Evolutionary conservation across 2,113 vertebrate species (phyloP).

Genomic region (Nothocercus julius): DNA sequence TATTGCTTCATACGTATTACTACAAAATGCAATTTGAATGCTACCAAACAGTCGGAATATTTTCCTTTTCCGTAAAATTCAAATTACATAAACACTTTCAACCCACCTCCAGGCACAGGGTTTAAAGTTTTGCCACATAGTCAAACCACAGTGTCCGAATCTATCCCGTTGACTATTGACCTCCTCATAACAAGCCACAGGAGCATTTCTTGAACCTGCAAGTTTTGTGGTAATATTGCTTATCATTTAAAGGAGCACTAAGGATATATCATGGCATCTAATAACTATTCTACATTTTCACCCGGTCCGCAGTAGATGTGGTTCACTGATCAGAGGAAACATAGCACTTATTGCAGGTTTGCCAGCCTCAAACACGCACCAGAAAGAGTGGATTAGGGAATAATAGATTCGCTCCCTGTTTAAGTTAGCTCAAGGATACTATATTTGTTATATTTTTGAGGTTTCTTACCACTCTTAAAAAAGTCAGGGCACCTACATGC

Average conservation of each 20-base stretch:
- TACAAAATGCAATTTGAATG: neutral
- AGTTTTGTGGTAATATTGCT: neutral
- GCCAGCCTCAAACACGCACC: neutral
- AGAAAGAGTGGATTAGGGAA: neutral
- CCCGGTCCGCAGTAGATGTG: neutral
- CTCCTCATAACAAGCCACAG: slow-evolving; percentile 52
- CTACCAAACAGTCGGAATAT: neutral
- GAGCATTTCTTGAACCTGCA: slow-evolving; percentile 47
- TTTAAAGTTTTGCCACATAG: rapidly evolving
- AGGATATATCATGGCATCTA: rapidly evolving
- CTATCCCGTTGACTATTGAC: slow-evolving; percentile 56
- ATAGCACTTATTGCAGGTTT: neutral
- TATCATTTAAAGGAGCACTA: neutral
- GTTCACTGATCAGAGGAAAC: neutral
- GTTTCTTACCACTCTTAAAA: neutral
- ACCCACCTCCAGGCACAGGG: neutral
- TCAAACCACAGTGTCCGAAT: slow-evolving; percentile 59
- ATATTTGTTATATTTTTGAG: neutral
- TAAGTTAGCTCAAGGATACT: too few species aligned
- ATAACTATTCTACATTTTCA: neutral
- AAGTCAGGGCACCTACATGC: rapidly evolving
- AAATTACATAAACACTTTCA: rapidly evolving
- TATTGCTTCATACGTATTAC: neutral
- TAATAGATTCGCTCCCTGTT: too few species aligned
- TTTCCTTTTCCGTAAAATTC: rapidly evolving